Evolutionary conservation across 2,113 vertebrate species (phyloP), one percentile per base, ranked within the genome.

Genomic region (Ammodytes marinus): DNA sequence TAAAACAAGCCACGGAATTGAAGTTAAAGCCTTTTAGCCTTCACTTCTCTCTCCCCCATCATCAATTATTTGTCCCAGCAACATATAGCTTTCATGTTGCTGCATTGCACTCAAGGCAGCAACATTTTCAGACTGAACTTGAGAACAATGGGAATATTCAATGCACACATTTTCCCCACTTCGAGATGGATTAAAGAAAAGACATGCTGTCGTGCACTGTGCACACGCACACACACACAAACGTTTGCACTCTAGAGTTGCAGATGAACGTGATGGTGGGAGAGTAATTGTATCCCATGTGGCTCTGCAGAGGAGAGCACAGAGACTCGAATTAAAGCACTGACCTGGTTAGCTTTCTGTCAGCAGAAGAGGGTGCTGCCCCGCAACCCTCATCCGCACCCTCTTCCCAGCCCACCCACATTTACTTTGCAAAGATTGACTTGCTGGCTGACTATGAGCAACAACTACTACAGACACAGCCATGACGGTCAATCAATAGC

Each of bases 261-360:
- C 63, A 84, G 69, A 85, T 80, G 66, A 85, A 89, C 76, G 59
- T 63, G 68, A 64, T 79, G 65, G 78, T 84, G 81, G 61, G 69
- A 85, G 82, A 80, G 84, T 86, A 86, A 88, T 78, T 89, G 83
- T 83, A 73, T 91, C 88, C 87, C 91, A 54, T 11, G 82, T 85
- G 89, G 81, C 72, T 82, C 79, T 84, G 54, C 74, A 63, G 55
- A 86, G 86, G 68, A 89, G 69, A 74, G 47, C n/a, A 68, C 50
- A 42, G 80, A 88, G 64, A 83, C 60, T 73, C 70, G 84, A 90
- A 90, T 91, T 82, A 91, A 91, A 92, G 81, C 74, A 71, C 78
- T 93, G 91, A 92, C 83, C 85, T 90, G 89, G 88, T 90, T 93
- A 91, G 83, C 60, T 88, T 82, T 84, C 70, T 84, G 85, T 71